Base-by-base conservation (phyloP, 2,797 vertebrate genomes). In the Darevskia mixta region DNA sequence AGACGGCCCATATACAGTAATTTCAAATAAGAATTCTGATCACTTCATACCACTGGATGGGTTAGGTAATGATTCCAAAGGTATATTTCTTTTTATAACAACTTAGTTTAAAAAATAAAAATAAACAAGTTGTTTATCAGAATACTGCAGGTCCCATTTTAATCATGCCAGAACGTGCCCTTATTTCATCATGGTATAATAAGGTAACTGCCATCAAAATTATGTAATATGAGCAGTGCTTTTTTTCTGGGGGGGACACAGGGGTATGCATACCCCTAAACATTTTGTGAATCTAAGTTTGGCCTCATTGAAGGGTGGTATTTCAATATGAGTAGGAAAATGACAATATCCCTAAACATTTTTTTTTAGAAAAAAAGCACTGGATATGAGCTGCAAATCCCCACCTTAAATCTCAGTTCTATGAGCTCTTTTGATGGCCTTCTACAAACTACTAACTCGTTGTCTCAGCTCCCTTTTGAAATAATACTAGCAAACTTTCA, bases 31-130 rank as follows among this genome's bases (percentile, higher is more conserved):
- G 92, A 95, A 91, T 91, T 90, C 95, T 83, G 98, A 98, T 95
- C 97, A 96, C 86, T 94, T 98, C 82, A 92, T 96, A 92, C 93
- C 96, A 71, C 90, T 95, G 89, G 98, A 98, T 93, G 95, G 95
- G 81, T 93, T 97, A 87, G 96, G 97, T 85, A 93, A 96, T 80
- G 94, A 98, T 92, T 96, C 97, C 45, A 98, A 97, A 97, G 98
- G 98, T 98, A 95, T 94, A 86, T 86, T 77, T 88, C 69, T 77
- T 95, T 91, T 2, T 4, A 27, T 90, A 4, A 61, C 85, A 76
- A 0, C 10, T 8, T 43, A 38, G 32, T 15, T 72, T 5, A 67
- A 20, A n/a, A 0, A 78, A 49, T 1, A 67, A 64, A 67, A n/a
- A 45, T 43, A 64, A 61, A 43, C 27, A 4, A 64, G 11, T n/a